These are phyloP conservation scores for Zelleria hepariella DNA, from an alignment of 2,888 invertebrate species.

Conservation along the genomic window DNA sequence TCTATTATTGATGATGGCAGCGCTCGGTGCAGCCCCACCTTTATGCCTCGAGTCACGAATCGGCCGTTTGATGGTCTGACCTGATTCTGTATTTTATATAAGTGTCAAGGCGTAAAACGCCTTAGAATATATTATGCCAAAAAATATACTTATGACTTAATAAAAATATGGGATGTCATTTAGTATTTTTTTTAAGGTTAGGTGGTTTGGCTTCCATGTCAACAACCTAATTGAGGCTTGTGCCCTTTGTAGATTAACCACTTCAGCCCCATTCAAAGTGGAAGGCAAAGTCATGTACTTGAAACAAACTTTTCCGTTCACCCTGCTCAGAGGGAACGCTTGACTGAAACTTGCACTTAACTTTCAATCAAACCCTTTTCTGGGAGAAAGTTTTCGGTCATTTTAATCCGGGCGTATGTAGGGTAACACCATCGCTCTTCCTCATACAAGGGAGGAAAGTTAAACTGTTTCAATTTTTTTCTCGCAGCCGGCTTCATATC, in stretches of 20 bases:
- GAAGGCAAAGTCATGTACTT: neutral
- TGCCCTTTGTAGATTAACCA: neutral
- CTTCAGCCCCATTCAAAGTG: neutral
- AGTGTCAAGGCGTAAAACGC: neutral
- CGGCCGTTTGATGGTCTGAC: neutral
- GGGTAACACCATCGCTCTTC: neutral
- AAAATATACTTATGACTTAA: too few relatives aligned
- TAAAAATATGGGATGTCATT: too few relatives aligned
- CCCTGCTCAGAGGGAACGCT: neutral
- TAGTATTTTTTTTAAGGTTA: too few relatives aligned
- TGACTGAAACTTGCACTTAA: neutral
- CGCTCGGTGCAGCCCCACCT: neutral
- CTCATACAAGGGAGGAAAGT: conserved; percentile 14
- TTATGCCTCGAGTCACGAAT: conserved; percentile 11
- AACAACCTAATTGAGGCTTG: too few relatives aligned
- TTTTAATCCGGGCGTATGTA: neutral
- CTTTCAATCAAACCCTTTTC: neutral
- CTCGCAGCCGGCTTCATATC: conserved; percentile 20
- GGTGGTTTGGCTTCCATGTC: too few relatives aligned
- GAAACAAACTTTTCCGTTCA: neutral
- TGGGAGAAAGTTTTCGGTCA: neutral
- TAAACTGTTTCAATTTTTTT: conserved; percentile 35
- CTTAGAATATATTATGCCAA: too few relatives aligned
- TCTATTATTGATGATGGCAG: conserved; percentile 47
- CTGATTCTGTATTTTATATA: neutral